phyloP scores from a whole-genome alignment of 1,140 invertebrate genomes.

The Diprion similis region DNA sequence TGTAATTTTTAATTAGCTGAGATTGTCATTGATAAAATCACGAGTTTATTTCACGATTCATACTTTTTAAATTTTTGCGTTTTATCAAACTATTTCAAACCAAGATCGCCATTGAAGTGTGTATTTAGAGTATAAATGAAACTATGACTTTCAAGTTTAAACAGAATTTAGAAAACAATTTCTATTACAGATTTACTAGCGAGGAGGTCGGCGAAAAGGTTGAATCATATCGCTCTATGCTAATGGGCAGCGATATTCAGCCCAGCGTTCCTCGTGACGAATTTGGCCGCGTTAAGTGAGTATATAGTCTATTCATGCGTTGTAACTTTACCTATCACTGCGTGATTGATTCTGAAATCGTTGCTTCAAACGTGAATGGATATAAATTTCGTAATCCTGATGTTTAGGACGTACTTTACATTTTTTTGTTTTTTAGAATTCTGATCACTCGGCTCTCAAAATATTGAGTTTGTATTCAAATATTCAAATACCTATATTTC shows the following conservation, averaged over 20 bases:
- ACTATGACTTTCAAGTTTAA: no score
- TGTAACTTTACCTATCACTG: neutral
- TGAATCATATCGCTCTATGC: slow-evolving; percentile 39
- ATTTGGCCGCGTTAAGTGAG: slow-evolving; percentile 48
- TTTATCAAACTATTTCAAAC: no score
- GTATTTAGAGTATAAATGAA: no score
- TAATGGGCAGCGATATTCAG: slow-evolving; percentile 42
- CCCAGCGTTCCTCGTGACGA: slow-evolving; percentile 39
- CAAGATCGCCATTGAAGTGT: no score
- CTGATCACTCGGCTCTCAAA: no score
- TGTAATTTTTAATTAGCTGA: no score
- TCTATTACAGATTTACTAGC: slow-evolving; percentile 38
- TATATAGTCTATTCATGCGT: slow-evolving; percentile 19
- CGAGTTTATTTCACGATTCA: no score
- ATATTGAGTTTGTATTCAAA: no score
- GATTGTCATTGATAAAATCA: no score
- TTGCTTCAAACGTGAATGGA: neutral
- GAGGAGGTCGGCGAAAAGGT: slow-evolving; percentile 45
- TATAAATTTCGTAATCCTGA: neutral
- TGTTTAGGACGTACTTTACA: neutral
- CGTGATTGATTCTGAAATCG: neutral
- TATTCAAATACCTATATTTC: no score
- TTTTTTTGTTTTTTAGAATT: no score
- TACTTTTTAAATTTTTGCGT: no score
- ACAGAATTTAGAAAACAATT: neutral